Evolutionary conservation across 2,113 vertebrate species (phyloP).

Genomic region (Chionis minor): DNA sequence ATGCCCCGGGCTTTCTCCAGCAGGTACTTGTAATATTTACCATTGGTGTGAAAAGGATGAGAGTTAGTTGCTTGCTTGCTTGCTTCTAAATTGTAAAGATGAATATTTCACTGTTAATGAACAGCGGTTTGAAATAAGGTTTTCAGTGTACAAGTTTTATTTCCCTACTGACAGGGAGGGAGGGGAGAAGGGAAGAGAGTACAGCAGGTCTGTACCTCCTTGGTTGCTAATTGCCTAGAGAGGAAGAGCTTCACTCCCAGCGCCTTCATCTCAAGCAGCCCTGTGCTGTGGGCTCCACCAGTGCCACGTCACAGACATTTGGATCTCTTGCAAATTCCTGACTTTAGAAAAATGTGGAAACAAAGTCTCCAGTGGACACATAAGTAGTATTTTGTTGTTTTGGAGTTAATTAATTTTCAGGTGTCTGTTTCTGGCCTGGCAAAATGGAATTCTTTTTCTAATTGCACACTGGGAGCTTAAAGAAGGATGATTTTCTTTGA

Average conservation of each 20-base stretch:
- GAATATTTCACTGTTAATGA: neutral
- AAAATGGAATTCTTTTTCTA: neutral
- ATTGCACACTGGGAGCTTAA: neutral
- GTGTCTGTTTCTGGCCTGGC: neutral
- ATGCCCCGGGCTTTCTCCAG: neutral
- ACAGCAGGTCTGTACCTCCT: neutral
- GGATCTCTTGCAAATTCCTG: neutral
- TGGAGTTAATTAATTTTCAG: neutral
- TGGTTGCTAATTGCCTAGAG: neutral
- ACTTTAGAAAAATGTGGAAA: neutral
- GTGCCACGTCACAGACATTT: neutral
- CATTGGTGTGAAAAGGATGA: neutral
- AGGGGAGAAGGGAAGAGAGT: neutral
- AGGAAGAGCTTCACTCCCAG: neutral
- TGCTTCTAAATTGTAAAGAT: neutral
- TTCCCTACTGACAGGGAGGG: neutral
- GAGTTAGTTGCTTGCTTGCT: neutral
- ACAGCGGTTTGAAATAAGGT: neutral
- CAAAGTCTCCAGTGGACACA: neutral
- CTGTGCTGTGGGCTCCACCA: neutral
- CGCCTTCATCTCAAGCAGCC: neutral
- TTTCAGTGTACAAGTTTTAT: neutral
- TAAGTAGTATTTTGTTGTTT: neutral
- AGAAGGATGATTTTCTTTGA: neutral
- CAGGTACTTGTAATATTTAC: neutral